A percentile compares a stretch with the other conserved stretches of the same genome.
Conservation (phyloP, 2,888 invertebrate genomes). For the Nomada hirtipes region DNA sequence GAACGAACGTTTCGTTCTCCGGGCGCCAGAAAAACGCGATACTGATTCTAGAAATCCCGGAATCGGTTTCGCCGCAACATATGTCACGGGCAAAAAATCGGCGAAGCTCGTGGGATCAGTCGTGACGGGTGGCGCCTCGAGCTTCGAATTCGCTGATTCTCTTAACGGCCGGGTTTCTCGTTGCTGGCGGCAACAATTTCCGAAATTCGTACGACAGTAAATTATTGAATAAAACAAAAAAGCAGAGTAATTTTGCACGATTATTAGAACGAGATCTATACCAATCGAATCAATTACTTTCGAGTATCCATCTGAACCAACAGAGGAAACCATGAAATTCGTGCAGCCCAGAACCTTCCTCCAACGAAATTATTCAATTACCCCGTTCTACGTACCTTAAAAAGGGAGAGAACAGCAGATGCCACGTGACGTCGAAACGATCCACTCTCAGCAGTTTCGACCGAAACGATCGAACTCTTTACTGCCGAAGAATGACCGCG, state of each 20-base stretch:
- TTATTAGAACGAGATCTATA: too few relatives aligned
- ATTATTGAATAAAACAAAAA: too few relatives aligned
- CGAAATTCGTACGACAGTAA: too few relatives aligned
- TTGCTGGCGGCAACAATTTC: too few relatives aligned
- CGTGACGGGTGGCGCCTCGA: background rate
- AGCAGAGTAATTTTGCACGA: too few relatives aligned
- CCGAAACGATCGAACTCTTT: constrained; percentile 25
- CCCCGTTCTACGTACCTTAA: background rate
- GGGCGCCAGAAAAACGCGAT: constrained; percentile 50
- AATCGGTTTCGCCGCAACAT: constrained; percentile 31
- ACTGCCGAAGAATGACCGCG: constrained; percentile 14
- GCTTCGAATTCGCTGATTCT: background rate
- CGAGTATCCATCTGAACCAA: background rate
- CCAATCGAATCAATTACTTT: too few relatives aligned
- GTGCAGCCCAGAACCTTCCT: background rate
- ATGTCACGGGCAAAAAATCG: constrained; percentile 22
- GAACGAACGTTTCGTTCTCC: constrained; percentile 34
- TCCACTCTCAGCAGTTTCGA: background rate
- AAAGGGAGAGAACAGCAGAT: too few relatives aligned
- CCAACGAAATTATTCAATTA: background rate
- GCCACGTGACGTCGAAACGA: constrained; percentile 5
- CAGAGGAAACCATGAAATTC: background rate
- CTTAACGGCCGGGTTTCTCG: background rate
- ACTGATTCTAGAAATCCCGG: constrained; percentile 58
- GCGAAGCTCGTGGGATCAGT: constrained; percentile 24